These are phyloP conservation scores for Magallana gigas DNA, from an alignment of 1,140 invertebrate genomes.

Conservation along the genomic window DNA sequence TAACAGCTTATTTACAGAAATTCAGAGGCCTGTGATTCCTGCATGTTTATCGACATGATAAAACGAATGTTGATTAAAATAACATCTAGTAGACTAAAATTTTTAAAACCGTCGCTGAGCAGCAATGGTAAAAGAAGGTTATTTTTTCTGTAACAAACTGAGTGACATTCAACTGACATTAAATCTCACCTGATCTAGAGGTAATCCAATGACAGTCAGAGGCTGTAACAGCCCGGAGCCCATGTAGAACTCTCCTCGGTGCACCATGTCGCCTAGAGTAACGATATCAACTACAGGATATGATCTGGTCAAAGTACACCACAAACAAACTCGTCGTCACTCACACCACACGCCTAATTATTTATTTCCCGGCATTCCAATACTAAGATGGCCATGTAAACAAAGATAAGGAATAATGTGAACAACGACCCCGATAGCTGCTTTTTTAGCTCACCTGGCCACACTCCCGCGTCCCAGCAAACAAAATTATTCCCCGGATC, in stretches of 20 bases:
- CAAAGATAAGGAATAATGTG: background rate
- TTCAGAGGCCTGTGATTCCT: no score
- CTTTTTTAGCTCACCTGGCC: no score
- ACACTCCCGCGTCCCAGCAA: no score
- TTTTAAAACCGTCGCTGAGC: no score
- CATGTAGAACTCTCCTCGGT: slow-evolving; percentile 59
- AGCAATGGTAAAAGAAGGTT: no score
- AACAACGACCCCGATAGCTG: background rate
- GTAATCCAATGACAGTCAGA: slow-evolving; percentile 56
- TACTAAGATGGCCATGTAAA: slow-evolving; percentile 18
- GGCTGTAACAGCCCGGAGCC: slow-evolving; percentile 63
- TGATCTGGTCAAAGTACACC: slow-evolving; percentile 23
- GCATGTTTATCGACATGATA: no score
- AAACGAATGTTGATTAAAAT: no score
- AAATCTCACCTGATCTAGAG: slow-evolving; percentile 63
- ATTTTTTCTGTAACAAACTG: background rate
- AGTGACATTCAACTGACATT: background rate
- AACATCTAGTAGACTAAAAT: no score
- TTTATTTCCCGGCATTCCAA: slow-evolving; percentile 16
- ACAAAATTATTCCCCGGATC: no score
- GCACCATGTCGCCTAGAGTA: background rate
- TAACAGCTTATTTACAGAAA: no score
- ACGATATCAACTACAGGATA: background rate
- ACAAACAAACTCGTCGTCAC: background rate
- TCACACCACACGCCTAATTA: slow-evolving; percentile 4